These are phyloP conservation scores for Hemaris fuciformis DNA, from an alignment of 2,888 invertebrate species.

Conservation along the genomic window DNA sequence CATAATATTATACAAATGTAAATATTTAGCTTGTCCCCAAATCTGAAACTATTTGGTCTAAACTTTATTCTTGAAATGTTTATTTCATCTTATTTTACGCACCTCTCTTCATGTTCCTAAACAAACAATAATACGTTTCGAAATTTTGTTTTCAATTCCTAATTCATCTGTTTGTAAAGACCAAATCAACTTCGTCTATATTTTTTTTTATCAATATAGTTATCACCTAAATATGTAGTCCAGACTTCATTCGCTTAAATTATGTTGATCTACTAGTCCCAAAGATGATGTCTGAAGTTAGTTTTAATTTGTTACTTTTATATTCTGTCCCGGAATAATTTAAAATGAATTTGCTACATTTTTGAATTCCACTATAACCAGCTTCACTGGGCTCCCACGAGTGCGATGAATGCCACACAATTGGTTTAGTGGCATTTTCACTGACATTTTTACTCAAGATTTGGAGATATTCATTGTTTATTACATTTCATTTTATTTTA, in stretches of 20 bases:
- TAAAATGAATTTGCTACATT: background rate
- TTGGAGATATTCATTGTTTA: background rate
- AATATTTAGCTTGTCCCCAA: too few relatives aligned
- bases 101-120: slow-evolving; percentile 40
- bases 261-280: slow-evolving; percentile 37
- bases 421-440: background rate
- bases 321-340: slow-evolving; percentile 12
- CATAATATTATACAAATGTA: too few relatives aligned
- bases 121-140: slow-evolving; percentile 39
- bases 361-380: background rate
- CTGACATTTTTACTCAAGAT: background rate
- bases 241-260: slow-evolving; percentile 36
- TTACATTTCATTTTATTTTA: background rate
- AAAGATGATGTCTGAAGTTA: slow-evolving; percentile 35
- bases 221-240: slow-evolving; percentile 33
- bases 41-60: too few relatives aligned
- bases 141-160: slow-evolving; percentile 40
- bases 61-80: too few relatives aligned
- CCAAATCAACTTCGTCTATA: slow-evolving; percentile 40
- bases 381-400: slow-evolving; percentile 8
- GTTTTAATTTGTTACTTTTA: slow-evolving; percentile 32
- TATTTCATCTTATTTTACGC: too few relatives aligned
- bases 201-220: slow-evolving; percentile 41
- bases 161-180: slow-evolving; percentile 42
- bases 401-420: background rate